Evolutionary conservation across 2,113 vertebrate species (phyloP), one percentile per base, ranked within the genome.

Genomic region (Mirounga angustirostris): DNA sequence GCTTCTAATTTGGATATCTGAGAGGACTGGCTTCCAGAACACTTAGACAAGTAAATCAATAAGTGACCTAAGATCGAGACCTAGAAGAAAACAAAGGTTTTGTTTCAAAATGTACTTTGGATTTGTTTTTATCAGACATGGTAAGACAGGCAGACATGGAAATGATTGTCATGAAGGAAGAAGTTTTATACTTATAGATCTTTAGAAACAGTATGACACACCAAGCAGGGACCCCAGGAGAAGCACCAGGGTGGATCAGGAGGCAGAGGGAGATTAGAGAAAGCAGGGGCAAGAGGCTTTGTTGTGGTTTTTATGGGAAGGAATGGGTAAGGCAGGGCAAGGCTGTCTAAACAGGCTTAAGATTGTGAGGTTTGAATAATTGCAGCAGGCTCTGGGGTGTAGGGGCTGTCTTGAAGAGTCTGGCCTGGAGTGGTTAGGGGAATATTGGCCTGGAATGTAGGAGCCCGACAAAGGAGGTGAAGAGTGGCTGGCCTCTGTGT

Each of bases 181-280:
- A 59, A 61, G 2, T 40, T 40, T 95, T 81, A 9, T 21, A 50
- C 13, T 90, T 58, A 36, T 7, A 65, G 54, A 65, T 90, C 21
- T 6, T 26, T 54, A 86, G 63, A 85, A 83, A 63, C 8, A 30
- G 85, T 7, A 8, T 30, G 8, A 40, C 6, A 10, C 30, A 50
- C 11, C n/a, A 79, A 1, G 3, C 21, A 46, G 30, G 50, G n/a
- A 14, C 22, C 4, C 5, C 5, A 0, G 9, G 6, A 36, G 52
- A 56, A 76, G 91, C 15, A 28, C 71, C 36, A 30, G 21, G 14
- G 22, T 50, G 4, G 16, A 50, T 50, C 50, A 33, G 6, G 65
- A 59, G 18, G 30, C 28, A 52, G 8, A 54, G 54, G 1, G 24
- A 8, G 10, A 11, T 11, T 69, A 40, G 19, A 19, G 69, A 92